Base-by-base conservation (phyloP, 2,888 invertebrate species). In the Andrena hattorfiana region DNA sequence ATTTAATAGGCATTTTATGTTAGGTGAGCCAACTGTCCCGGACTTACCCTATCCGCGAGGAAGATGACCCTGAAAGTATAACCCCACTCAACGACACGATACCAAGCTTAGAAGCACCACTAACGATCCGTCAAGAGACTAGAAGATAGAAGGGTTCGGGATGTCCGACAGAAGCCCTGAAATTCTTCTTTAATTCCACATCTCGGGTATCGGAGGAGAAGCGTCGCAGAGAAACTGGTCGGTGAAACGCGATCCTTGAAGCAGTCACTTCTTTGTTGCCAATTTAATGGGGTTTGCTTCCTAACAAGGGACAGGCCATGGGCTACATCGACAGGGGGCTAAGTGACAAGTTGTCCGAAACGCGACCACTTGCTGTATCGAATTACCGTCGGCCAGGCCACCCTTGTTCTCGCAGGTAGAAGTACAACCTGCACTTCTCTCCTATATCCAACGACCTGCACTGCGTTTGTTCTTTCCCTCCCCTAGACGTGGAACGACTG, bases 321-420 rank as follows among this genome's bases (percentile, higher is more conserved):
- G 68, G 81, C 77, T 75, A 83, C 60, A 68, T 73, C 42, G 73
- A 68, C 73, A 26, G 35, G 51, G 71, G 68, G 72, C 83, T 86
- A 84, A 88, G 88, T 87, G 88, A 83, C 84, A 85, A 85, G 83
- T 88, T 86, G 83, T 79, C 70, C 80, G 77, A 82, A 83, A 81
- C 82, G 71, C 67, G 79, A 76, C 67, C 56, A 68, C 69, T 76
- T 68, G 66, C 73, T 70, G 83, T 85, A 86, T 89, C 83, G 81
- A 88, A 86, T 89, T 89, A 86, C 86, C 59, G 80, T 81, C 54
- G 75, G 63, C 81, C 79, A 75, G 72, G 69, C 76, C 83, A 77
- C 60, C 48, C 82, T 70, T 70, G 83, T 77, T 74, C 75, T 54
- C 77, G 62, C 63, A 73, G 48, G 59, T 42, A 60, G 59, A 63